Evolutionary conservation across 2,113 vertebrate genomes (phyloP), one percentile per base, ranked within the genome.

Genomic region (Sinocyclocheilus maitianheensis): DNA sequence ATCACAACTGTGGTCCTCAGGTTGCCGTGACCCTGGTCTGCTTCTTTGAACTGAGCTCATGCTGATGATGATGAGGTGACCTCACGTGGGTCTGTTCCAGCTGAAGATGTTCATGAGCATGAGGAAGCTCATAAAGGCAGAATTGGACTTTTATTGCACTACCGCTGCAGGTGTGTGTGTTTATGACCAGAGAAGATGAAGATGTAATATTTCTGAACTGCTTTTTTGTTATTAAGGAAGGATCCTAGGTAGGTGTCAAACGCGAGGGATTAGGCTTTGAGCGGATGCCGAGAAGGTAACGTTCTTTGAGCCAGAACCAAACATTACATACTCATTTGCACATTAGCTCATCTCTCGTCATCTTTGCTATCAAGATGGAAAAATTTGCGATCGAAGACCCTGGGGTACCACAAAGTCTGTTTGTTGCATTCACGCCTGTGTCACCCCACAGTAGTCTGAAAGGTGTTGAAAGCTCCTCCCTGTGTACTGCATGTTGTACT

Each of bases 301-400:
- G 58, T 87, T 90, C 86, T 81, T 77, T 79, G 86, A 81, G 26
- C 20, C 88, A 83, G 89, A 86, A 87, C 85, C 85, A 89, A 92
- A 89, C 87, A 94, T 88, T 87, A 88, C 88, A 83, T 83, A 46
- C 74, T 87, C 55, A 13, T 83, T 84, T 69, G 48, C 67, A 85
- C 87, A 88, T 93, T 89, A 91, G 88, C 91, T 94, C 93, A 93
- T 92, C 67, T 91, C 89, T 91, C 91, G 87, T 89, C 91, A 90
- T 51, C 88, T 91, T 91, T 87, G 67, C 87, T 91, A 89, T 92
- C 89, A 89, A 81, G 58, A 86, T 72, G 26, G 92, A 93, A 93
- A 94, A 92, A 88, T 74, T 86, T 88, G 87, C 60, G 62, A 85
- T 84, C 87, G 85, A 77, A 85, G 84, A 76, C 92, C 91, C 83